Evolutionary conservation across 2,113 vertebrate species (phyloP).

Genomic region (Aepyceros melampus): DNA sequence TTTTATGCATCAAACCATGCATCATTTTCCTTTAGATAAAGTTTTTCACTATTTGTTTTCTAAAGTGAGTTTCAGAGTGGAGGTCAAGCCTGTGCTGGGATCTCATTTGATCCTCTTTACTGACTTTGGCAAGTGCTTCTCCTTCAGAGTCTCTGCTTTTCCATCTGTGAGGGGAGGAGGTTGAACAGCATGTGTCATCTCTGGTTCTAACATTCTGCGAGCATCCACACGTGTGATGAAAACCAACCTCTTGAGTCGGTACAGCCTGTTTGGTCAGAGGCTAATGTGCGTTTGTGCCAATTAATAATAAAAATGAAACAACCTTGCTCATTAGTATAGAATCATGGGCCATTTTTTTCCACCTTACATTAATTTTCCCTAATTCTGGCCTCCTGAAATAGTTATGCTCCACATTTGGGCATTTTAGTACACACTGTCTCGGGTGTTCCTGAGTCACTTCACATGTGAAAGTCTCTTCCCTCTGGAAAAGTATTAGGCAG

Average conservation of each 20-base stretch:
- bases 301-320: slow-evolving; percentile 30
- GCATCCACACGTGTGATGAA: rapidly evolving
- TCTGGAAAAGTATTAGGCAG: background rate
- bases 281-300: background rate
- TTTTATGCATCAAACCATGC: slow-evolving; percentile 8
- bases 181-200: background rate
- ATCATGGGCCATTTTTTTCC: background rate
- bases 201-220: background rate
- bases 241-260: background rate
- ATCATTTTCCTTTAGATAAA: background rate
- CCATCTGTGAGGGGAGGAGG: background rate
- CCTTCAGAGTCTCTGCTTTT: background rate
- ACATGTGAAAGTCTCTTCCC: background rate
- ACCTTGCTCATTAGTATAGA: slow-evolving; percentile 5
- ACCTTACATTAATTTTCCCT: slow-evolving; percentile 27
- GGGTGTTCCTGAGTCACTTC: background rate
- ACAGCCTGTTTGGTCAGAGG: slow-evolving; percentile 8
- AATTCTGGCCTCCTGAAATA: slow-evolving; percentile 38
- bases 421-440: background rate
- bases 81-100: background rate
- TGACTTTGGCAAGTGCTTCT: background rate
- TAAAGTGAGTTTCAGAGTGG: background rate
- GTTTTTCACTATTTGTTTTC: background rate
- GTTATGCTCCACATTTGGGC: background rate
- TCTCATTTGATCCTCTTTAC: background rate